Evolutionary conservation across 2,113 vertebrate species (phyloP), one percentile per base, ranked within the genome.

Genomic region (Psilopogon haemacephalus): DNA sequence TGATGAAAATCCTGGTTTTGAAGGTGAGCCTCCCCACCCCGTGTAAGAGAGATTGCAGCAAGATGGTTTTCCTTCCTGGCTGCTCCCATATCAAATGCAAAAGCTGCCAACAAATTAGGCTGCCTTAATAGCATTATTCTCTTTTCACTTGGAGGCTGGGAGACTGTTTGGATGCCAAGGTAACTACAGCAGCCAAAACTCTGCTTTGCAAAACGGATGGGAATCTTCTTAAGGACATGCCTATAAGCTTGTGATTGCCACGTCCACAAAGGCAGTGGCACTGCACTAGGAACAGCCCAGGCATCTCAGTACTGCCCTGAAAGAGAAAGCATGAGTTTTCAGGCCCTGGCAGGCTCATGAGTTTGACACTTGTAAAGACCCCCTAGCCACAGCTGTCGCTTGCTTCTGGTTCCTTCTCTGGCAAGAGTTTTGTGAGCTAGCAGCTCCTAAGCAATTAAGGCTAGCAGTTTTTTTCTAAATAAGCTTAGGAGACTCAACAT

Each of bases 61-160:
- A 37, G 46, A 77, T 48, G 46, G 24, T 86, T 81, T 88, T 72
- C 58, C 58, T 93, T 92, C 62, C 78, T 76, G 58, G 87, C 52
- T 94, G 65, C 48, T 75, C 58, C 48, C 62, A 15, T 46, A 93
- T 33, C 84, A 91, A 95, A 94, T 38, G 88, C 58, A 88, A 93
- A 86, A 91, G 82, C 79, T 95, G 89, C 91, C 87, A 96, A 88
- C 69, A 94, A 94, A 94, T 91, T 68, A 91, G 91, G 40, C 68
- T 93, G 79, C 69, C 54, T 86, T 88, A 95, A 95, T 80, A 90
- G 88, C 60, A 85, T 94, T 90, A 94, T 67, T 71, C 69, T 72
- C 79, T 94, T 90, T 92, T 84, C 72, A 84, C 21, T 60, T 23
- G 13, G 56, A 81, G 54, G 17, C 64, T 68, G 64, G 83, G 54